Evolutionary conservation across 2,888 invertebrate genomes (phyloP), one percentile per base, ranked within the genome.

Genomic region (Acleris holmiana): DNA sequence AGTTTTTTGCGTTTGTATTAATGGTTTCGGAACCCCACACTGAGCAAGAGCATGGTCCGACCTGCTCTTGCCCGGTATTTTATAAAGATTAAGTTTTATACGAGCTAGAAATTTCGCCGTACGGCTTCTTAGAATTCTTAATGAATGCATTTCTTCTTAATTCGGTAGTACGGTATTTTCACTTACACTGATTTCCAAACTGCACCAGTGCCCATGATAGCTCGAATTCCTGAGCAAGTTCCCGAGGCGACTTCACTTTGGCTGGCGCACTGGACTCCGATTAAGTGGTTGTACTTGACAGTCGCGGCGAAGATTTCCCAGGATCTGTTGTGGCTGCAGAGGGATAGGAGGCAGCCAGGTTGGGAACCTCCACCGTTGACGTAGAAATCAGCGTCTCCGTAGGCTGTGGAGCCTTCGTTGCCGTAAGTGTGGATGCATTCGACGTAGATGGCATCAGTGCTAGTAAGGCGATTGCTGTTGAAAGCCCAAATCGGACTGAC

Each of bases 361-460:
- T 65, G 65, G 29, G 65, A 65, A 23, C 13, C 65, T 1, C 65
- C 65, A 7, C 65, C 65, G 18, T 60, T 65, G 41, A 65, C 65
- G 23, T 55, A 65, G 35, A 65, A 65, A 49, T 65, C 65, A 6
- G 48, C 54, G 23, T 65, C 65, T 4, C 65, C 65, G 44, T 54
- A 61, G 10, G 61, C 47, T 1, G 40, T 25, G 17, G 7, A 13
- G 17, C 63, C 55, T 21, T 46, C 49, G 60, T 65, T 65, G n/a
- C 65, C 65, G 18, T 65, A 65, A 1, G 65, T 65, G 55, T 65
- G 65, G 59, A 65, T 65, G 54, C 54, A 55, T 21, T 65, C 65
- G 17, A 65, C 65, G 54, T 65, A 65, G 54, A 60, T 44, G 2
- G 60, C 65, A 40, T 65, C 65, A 21, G 65, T 55, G 55, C 48